These are phyloP conservation scores for Hofmannophila pseudospretella DNA, from an alignment of 2,888 invertebrate genomes.

Conservation along the genomic window DNA sequence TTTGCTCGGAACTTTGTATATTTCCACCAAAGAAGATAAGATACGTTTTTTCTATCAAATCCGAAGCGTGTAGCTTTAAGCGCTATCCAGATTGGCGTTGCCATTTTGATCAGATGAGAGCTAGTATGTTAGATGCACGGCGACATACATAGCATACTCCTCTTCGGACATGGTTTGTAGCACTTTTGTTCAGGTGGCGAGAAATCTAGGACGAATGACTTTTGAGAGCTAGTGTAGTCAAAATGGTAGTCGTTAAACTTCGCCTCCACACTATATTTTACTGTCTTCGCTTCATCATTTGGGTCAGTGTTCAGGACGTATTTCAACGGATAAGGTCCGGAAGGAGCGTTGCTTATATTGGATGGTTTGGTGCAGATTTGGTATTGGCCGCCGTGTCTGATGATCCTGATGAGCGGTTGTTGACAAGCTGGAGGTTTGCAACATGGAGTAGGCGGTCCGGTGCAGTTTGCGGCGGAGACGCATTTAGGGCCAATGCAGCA, in stretches of 20 bases:
- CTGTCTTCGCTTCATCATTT: constrained; percentile 17
- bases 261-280: constrained; percentile 60
- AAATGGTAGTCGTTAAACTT: constrained; percentile 67
- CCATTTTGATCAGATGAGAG: neutral
- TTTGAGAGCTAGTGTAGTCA: constrained; percentile 63
- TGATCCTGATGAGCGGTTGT: constrained; percentile 54
- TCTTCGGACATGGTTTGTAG: constrained; percentile 46
- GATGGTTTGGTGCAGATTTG: constrained; percentile 62
- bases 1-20: constrained; percentile 7
- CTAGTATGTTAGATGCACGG: neutral
- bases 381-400: constrained; percentile 59
- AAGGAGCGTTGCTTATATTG: constrained; percentile 53
- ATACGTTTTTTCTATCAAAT: neutral
- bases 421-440: constrained; percentile 30
- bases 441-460: constrained; percentile 22
- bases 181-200: constrained; percentile 56
- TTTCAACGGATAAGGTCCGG: constrained; percentile 61
- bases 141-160: neutral
- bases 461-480: neutral
- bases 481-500: constrained; percentile 1
- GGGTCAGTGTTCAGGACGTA: constrained; percentile 52
- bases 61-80: neutral
- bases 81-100: neutral
- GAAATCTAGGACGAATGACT: constrained; percentile 64
- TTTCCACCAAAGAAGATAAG: constrained; percentile 6